These are phyloP conservation scores for Ivindomyrus marchei DNA, from an alignment of 2,113 vertebrate species.

Conservation along the genomic window DNA sequence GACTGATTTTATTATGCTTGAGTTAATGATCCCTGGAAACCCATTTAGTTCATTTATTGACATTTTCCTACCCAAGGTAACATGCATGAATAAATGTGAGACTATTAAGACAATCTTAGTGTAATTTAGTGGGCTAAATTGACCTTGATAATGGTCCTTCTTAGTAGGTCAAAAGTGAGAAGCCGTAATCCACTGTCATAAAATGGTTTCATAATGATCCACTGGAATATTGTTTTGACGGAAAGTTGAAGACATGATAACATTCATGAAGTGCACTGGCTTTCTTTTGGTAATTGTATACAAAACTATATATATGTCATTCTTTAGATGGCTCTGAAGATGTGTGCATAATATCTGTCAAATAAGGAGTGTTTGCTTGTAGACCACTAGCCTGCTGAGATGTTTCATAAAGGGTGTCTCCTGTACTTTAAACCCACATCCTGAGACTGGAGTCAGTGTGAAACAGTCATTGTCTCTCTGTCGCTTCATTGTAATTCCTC, in stretches of 20 bases:
- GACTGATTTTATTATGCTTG: not conserved
- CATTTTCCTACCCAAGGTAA: not conserved
- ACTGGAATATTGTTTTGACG: not conserved
- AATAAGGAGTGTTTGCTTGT: not conserved
- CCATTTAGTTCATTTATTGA: not conserved
- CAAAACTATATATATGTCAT: not conserved
- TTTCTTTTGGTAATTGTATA: not conserved
- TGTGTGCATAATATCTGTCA: not conserved
- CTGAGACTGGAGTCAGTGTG: not conserved
- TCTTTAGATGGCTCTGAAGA: not conserved
- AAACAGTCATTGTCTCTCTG: not conserved
- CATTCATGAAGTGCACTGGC: not conserved
- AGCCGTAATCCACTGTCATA: not conserved
- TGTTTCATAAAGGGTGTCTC: not conserved
- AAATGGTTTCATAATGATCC: not conserved
- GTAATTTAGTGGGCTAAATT: conserved; percentile 6
- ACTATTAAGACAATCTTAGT: conserved; percentile 15
- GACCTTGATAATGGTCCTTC: conserved; percentile 12
- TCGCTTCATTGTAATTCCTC: conserved; percentile 23
- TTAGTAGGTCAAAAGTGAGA: conserved; percentile 5
- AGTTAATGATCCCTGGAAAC: conserved; percentile 18
- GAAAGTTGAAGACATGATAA: not conserved
- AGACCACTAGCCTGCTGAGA: not conserved
- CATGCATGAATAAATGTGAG: conserved; percentile 6
- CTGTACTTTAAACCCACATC: not conserved